These are phyloP conservation scores for Microcebus jonahi DNA, from an alignment of 2,113 vertebrate genomes.

Conservation along the genomic window DNA sequence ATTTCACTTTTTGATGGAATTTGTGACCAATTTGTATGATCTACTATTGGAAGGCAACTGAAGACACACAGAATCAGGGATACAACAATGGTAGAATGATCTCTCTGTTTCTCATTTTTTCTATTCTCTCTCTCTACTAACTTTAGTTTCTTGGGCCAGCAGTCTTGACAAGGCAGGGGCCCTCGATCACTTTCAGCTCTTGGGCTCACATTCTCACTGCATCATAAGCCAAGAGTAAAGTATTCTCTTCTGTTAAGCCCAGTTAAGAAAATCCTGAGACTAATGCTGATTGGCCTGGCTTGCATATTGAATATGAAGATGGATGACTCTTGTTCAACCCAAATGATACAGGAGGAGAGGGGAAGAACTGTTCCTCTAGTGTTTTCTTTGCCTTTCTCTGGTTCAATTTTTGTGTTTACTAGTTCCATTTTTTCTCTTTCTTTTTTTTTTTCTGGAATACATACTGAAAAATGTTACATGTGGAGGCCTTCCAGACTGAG, in stretches of 20 bases:
- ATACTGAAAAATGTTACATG: background rate
- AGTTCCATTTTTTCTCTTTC: background rate
- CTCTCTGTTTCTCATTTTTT: background rate
- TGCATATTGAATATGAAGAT: background rate
- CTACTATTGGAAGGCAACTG: background rate
- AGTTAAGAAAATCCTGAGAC: constrained; percentile 10
- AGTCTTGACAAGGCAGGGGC: background rate
- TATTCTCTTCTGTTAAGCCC: background rate
- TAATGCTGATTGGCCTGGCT: background rate
- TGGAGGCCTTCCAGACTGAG: background rate
- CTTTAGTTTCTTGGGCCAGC: background rate
- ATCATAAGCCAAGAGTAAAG: background rate
- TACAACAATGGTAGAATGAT: background rate
- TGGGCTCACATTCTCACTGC: background rate
- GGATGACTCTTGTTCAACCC: background rate
- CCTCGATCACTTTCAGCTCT: background rate
- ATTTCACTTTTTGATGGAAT: background rate
- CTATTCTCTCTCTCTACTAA: background rate
- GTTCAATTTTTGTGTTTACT: background rate
- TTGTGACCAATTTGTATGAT: background rate
- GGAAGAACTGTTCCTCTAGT: background rate
- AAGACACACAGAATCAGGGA: background rate
- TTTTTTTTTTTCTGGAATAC: background rate
- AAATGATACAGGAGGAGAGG: background rate
- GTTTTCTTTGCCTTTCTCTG: background rate